A percentile compares a stretch with the other conserved stretches of the same genome.
Evolutionary conservation across 92 coral and sea anemone species (phyloP).

Genomic region (Umimayanthus kanabou): DNA sequence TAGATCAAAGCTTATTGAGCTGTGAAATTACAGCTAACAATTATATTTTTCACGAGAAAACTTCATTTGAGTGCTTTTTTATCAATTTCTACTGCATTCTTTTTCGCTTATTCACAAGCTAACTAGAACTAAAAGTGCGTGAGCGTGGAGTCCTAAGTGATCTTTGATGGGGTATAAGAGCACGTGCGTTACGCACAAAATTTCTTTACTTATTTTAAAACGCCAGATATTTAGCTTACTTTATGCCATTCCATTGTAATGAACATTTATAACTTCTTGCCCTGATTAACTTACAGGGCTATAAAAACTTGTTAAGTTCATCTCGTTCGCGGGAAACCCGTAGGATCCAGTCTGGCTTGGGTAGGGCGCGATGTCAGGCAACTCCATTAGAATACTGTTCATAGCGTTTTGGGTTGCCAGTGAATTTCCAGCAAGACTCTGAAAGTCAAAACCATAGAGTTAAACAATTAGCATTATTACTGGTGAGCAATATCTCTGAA

Average conservation of each 20-base stretch:
- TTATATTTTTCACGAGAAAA: conserved; percentile 34
- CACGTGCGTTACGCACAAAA: conserved; percentile 48
- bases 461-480: conserved; percentile 44
- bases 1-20: conserved; percentile 30
- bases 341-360: conserved; percentile 36
- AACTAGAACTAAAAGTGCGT: neutral
- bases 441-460: conserved; percentile 33
- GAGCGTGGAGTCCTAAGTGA: conserved; percentile 13
- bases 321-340: conserved; percentile 24
- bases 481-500: conserved; percentile 27
- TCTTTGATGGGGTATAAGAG: neutral
- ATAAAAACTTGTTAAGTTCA: conserved; percentile 43
- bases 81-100: neutral
- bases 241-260: conserved; percentile 79
- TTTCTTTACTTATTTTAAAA: conserved; percentile 21
- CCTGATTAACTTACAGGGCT: conserved; percentile 47
- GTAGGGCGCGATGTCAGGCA: conserved; percentile 87
- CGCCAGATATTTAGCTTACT: conserved; percentile 69
- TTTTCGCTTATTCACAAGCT: conserved; percentile 1
- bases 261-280: conserved; percentile 51
- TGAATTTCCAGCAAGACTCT: conserved; percentile 62
- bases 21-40: conserved; percentile 33
- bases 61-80: conserved; percentile 28
- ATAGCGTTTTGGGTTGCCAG: conserved; percentile 64
- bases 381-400: conserved; percentile 68